Percentiles rank a stretch among this genome's conserved stretches.
phyloP scores from a whole-genome alignment of 1,140 invertebrate species.

The Orchestia grillus region DNA sequence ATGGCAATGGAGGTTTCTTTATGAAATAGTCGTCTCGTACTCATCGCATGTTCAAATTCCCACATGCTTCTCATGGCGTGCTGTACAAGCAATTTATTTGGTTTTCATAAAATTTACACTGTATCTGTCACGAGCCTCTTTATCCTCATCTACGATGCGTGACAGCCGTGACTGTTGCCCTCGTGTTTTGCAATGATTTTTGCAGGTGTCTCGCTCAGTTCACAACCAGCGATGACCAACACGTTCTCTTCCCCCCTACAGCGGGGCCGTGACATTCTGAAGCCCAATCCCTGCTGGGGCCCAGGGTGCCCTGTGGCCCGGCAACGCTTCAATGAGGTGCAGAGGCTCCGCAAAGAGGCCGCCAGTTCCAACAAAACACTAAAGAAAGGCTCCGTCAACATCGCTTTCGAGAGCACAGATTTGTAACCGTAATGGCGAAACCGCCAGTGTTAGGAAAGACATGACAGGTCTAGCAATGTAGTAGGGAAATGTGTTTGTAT shows the following conservation, averaged over 20 bases:
- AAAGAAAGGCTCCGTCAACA: not conserved
- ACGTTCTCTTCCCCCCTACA: slow-evolving; percentile 80
- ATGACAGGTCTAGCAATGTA: not conserved
- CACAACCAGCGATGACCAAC: not conserved
- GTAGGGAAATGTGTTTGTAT: not conserved
- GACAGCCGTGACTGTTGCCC: not conserved
- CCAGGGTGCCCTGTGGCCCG: slow-evolving; percentile 33
- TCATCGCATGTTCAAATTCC: too few relatives aligned
- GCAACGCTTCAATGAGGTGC: not conserved
- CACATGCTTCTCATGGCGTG: too few relatives aligned
- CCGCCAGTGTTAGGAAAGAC: not conserved
- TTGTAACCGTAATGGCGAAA: slow-evolving; percentile 73
- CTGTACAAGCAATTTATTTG: too few relatives aligned
- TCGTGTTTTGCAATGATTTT: not conserved
- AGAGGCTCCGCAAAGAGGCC: not conserved
- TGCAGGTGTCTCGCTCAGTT: not conserved
- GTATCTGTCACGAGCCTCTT: not conserved
- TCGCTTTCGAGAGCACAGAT: slow-evolving; percentile 75
- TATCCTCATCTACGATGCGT: not conserved
- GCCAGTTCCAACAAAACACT: not conserved
- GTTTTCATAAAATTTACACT: not conserved
- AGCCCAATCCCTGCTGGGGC: not conserved
- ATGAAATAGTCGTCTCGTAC: too few relatives aligned
- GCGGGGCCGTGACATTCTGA: slow-evolving; percentile 30
- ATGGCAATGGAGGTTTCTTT: too few relatives aligned